phyloP scores from a whole-genome alignment of 2,888 invertebrate species.

The Melangyna quadrimaculata region DNA sequence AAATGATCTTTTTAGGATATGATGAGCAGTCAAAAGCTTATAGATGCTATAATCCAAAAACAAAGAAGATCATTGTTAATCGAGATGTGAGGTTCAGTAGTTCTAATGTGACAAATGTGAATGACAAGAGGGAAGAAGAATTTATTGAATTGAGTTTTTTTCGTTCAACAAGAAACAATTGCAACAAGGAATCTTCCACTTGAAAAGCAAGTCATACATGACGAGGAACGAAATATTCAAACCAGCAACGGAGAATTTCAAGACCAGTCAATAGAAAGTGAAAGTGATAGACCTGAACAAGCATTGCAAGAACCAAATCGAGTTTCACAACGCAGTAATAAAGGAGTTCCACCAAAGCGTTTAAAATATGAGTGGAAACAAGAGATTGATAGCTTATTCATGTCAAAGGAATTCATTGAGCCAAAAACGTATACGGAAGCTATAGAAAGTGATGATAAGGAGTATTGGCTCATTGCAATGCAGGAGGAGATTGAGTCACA shows the following conservation, averaged over 20 bases:
- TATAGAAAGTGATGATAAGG: no score
- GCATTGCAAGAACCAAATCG: not conserved
- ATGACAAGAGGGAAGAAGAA: not conserved
- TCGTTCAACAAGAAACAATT: not conserved
- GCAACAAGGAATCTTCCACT: not conserved
- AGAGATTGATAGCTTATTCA: not conserved
- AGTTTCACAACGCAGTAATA: slow-evolving; percentile 1
- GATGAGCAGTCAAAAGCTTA: slow-evolving; percentile 71
- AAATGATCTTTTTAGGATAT: slow-evolving; percentile 72
- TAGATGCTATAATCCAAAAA: slow-evolving; percentile 47
- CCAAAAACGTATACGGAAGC: no score
- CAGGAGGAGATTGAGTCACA: not conserved
- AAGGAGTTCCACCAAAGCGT: slow-evolving; percentile 3
- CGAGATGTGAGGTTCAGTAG: slow-evolving; percentile 38
- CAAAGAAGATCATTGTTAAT: slow-evolving; percentile 44
- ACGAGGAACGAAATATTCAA: not conserved
- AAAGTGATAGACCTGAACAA: not conserved
- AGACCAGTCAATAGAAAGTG: not conserved
- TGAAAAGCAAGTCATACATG: not conserved
- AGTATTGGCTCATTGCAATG: not conserved
- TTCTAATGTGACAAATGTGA: not conserved
- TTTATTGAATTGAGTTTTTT: not conserved
- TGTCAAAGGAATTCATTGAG: no score
- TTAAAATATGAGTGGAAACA: slow-evolving; percentile 2
- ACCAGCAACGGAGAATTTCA: not conserved